phyloP scores from a whole-genome alignment of 2,797 vertebrate genomes.

The Poecilia velifera region DNA sequence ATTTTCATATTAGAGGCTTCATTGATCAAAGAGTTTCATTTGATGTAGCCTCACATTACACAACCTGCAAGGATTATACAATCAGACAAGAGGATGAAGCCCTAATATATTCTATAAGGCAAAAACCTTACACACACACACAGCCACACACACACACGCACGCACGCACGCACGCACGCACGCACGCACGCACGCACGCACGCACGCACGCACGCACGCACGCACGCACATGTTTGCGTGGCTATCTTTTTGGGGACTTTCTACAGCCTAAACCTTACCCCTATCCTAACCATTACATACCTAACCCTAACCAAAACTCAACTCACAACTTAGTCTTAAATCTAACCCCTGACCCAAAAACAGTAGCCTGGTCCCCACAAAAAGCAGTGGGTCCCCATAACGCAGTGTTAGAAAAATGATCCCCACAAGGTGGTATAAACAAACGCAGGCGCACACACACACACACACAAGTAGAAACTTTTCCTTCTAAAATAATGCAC shows the following conservation, averaged over 20 bases:
- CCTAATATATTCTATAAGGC: conserved; percentile 30
- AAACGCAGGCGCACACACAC: too few relatives aligned
- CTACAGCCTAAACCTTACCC: too few relatives aligned
- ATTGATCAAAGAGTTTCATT: conserved; percentile 49
- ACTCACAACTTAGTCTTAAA: too few relatives aligned
- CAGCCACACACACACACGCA: too few relatives aligned
- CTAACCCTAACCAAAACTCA: too few relatives aligned
- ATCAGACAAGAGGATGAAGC: conserved; percentile 40
- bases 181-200: background rate
- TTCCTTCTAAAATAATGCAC: background rate
- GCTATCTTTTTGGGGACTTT: too few relatives aligned
- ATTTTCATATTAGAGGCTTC: conserved; percentile 1
- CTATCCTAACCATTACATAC: too few relatives aligned
- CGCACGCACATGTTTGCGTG: background rate
- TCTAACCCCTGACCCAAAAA: too few relatives aligned
- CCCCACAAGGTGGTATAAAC: too few relatives aligned
- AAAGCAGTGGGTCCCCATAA: too few relatives aligned
- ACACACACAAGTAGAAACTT: background rate
- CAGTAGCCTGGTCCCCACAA: too few relatives aligned
- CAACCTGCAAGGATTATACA: conserved; percentile 21
- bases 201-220: background rate
- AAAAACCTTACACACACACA: conserved; percentile 4
- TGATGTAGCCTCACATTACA: conserved; percentile 49
- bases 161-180: background rate
- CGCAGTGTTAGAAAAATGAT: too few relatives aligned